Evolutionary conservation across 2,888 invertebrate genomes (phyloP).

Genomic region (Drosophila planitibia): DNA sequence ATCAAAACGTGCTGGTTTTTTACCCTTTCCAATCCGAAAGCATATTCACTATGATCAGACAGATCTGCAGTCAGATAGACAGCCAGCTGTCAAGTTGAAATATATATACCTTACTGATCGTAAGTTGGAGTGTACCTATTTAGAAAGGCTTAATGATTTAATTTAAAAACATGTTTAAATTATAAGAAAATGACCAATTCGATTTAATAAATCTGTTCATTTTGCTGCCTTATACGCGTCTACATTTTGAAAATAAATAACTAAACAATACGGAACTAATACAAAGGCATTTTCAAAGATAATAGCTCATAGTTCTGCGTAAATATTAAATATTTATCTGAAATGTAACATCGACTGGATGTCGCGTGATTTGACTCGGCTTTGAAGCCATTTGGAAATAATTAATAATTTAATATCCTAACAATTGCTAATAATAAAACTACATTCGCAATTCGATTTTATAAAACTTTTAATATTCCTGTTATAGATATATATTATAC

Average conservation of each 20-base stretch:
- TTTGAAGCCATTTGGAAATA: not conserved
- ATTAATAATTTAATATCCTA: not conserved
- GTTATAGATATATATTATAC: not conserved
- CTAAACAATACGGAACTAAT: not conserved
- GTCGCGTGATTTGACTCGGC: not conserved
- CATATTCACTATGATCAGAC: not conserved
- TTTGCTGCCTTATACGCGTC: not conserved
- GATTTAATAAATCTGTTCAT: not conserved
- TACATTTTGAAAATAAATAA: not conserved
- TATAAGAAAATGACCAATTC: not conserved
- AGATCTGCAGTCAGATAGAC: not conserved
- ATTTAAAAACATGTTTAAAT: not conserved
- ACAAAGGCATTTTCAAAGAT: not conserved
- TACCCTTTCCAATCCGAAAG: not conserved
- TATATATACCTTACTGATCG: not conserved
- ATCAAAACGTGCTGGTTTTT: constrained; percentile 14
- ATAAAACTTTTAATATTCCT: not conserved
- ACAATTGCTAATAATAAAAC: not conserved
- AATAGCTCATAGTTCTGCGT: not conserved
- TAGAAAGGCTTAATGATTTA: no score
- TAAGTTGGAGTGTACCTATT: not conserved
- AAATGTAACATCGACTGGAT: not conserved
- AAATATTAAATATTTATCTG: not conserved
- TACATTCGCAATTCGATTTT: not conserved
- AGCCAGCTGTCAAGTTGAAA: not conserved